These are phyloP conservation scores for Sciurus vulgaris DNA, from an alignment of 2,797 vertebrate species.

Conservation along the genomic window DNA sequence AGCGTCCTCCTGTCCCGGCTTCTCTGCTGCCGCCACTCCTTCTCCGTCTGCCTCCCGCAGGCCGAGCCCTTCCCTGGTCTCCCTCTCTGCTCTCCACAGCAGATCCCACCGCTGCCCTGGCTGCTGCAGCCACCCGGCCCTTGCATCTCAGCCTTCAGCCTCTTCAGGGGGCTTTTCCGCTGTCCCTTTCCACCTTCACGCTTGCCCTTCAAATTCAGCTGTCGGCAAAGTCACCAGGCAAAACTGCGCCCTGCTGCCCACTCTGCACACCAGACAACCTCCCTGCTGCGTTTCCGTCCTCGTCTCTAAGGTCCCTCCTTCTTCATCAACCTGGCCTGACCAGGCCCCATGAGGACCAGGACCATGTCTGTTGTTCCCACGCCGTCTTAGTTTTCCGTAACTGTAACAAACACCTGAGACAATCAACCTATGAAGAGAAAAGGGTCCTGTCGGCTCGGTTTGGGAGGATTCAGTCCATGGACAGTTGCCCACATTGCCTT, in stretches of 20 bases:
- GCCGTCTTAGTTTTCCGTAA: background rate
- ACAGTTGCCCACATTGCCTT: background rate
- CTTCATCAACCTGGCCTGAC: too few relatives aligned
- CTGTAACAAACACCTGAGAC: background rate
- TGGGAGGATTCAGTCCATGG: background rate
- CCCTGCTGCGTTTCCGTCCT: background rate
- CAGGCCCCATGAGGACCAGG: background rate
- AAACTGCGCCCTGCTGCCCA: background rate
- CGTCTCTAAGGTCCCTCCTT: background rate
- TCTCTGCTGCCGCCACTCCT: background rate
- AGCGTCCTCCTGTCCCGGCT: background rate
- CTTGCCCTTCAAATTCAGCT: background rate
- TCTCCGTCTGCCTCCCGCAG: background rate
- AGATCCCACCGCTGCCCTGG: too few relatives aligned
- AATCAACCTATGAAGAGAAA: background rate
- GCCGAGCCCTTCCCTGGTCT: too few relatives aligned
- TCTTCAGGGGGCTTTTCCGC: background rate
- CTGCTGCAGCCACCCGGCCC: rapidly evolving
- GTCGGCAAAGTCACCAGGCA: background rate
- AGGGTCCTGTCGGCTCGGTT: too few relatives aligned
- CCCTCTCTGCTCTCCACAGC: too few relatives aligned
- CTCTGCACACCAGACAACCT: rapidly evolving
- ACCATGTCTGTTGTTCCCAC: background rate
- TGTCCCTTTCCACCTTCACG: background rate
- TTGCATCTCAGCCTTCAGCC: background rate